These are phyloP conservation scores for Ips typographus DNA, from an alignment of 1,140 invertebrate species.

Conservation along the genomic window DNA sequence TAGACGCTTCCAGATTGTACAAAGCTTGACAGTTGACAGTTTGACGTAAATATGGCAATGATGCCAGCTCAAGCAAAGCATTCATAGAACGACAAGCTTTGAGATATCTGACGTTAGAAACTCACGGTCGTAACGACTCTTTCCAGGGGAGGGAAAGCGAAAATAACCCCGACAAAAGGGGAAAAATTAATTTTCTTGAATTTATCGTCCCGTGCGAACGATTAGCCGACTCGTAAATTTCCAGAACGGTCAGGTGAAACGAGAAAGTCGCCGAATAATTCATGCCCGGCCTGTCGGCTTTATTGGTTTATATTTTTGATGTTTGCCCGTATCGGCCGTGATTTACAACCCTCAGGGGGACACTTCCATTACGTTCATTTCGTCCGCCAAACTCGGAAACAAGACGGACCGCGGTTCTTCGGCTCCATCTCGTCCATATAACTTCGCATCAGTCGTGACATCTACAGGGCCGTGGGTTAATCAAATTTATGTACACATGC, in stretches of 20 bases:
- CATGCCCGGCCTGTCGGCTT: slow-evolving; percentile 24
- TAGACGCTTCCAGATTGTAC: no score
- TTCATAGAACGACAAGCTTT: neutral
- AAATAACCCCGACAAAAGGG: slow-evolving; percentile 15
- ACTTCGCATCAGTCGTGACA: slow-evolving; percentile 17
- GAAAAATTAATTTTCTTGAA: slow-evolving; percentile 37
- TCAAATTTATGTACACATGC: slow-evolving; percentile 23
- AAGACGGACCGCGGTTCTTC: neutral
- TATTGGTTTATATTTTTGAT: slow-evolving; percentile 35
- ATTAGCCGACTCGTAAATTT: slow-evolving; percentile 32
- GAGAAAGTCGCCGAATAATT: slow-evolving; percentile 32
- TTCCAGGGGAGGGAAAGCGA: neutral
- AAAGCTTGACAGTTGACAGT: no score
- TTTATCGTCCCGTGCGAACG: slow-evolving; percentile 33
- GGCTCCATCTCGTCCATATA: slow-evolving; percentile 6
- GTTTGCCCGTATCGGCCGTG: slow-evolving; percentile 15
- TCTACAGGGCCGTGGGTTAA: slow-evolving; percentile 10
- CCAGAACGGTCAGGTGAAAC: slow-evolving; percentile 32
- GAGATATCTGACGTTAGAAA: neutral
- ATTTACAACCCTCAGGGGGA: slow-evolving; percentile 1
- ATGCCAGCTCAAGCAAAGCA: neutral
- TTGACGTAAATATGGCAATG: neutral
- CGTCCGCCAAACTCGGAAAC: neutral
- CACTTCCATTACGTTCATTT: neutral
- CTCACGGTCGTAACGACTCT: slow-evolving; percentile 16